These are phyloP conservation scores for Pyrgilauda ruficollis DNA, from an alignment of 2,113 vertebrate genomes.

Conservation along the genomic window DNA sequence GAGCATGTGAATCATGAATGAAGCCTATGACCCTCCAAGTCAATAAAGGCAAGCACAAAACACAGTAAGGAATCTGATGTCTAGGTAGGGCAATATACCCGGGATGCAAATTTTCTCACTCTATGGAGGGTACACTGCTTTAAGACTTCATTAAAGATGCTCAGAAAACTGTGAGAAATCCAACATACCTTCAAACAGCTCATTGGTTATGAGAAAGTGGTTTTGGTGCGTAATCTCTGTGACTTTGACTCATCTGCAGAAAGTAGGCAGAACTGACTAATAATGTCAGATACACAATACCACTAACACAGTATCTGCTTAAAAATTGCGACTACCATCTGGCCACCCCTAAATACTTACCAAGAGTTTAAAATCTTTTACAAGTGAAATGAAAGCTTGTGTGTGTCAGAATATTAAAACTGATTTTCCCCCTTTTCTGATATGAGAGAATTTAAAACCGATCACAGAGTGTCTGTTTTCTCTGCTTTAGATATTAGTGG, in stretches of 20 bases:
- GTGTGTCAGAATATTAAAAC: background rate
- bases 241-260: background rate
- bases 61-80: background rate
- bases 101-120: background rate
- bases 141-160: background rate
- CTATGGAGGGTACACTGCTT: background rate
- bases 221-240: background rate
- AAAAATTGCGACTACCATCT: background rate
- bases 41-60: conserved; percentile 11
- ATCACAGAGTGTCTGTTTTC: background rate
- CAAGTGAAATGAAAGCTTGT: background rate
- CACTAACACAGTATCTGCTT: background rate
- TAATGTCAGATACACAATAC: background rate
- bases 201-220: background rate
- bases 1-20: conserved; percentile 49
- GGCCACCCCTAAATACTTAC: background rate
- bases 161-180: background rate
- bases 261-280: background rate
- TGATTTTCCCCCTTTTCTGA: background rate
- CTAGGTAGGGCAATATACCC: background rate
- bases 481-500: background rate
- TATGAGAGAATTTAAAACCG: background rate
- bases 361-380: background rate
- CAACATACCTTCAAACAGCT: background rate
- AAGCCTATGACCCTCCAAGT: background rate